A percentile compares a stretch with the other conserved stretches of the same genome.
phyloP scores from a whole-genome alignment of 30 jellyfish, hydroid and myxozoan species.

The Hydractinia echinata region DNA sequence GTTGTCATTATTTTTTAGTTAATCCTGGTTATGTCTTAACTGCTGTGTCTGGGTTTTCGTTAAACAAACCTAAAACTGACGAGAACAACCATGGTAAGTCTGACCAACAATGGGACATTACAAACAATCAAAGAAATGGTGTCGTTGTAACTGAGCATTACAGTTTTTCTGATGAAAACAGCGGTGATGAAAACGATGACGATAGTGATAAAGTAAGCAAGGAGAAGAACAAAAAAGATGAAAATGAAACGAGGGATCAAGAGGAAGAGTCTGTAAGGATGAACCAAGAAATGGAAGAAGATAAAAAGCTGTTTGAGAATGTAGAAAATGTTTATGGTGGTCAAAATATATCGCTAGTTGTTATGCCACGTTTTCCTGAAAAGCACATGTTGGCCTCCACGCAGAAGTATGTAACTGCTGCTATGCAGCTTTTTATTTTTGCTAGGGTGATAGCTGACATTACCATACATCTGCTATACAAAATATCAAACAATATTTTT shows the following conservation, averaged over 20 bases:
- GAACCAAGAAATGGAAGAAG: neutral
- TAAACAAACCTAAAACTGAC: neutral
- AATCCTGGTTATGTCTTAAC: conserved; percentile 15
- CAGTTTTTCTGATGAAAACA: conserved; percentile 4
- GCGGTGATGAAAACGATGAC: conserved; percentile 26
- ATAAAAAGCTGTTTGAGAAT: conserved; percentile 21
- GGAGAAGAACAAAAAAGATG: conserved; percentile 11
- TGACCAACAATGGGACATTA: neutral
- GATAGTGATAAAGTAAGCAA: neutral
- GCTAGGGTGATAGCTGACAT: neutral
- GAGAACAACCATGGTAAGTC: no score
- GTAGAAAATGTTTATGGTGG: conserved; percentile 52
- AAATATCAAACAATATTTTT: neutral
- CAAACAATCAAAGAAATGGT: neutral
- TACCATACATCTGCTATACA: neutral
- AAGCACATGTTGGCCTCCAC: conserved; percentile 39
- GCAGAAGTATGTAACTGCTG: conserved; percentile 33
- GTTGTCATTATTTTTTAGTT: neutral
- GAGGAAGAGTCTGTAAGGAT: neutral
- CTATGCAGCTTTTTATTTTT: neutral
- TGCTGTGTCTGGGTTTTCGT: conserved; percentile 3
- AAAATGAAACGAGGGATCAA: conserved; percentile 11
- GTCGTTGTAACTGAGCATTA: neutral
- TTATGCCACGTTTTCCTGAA: conserved; percentile 31
- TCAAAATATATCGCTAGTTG: conserved; percentile 29